These are phyloP conservation scores for Malurus melanocephalus DNA, from an alignment of 2,113 vertebrate species.

Conservation along the genomic window DNA sequence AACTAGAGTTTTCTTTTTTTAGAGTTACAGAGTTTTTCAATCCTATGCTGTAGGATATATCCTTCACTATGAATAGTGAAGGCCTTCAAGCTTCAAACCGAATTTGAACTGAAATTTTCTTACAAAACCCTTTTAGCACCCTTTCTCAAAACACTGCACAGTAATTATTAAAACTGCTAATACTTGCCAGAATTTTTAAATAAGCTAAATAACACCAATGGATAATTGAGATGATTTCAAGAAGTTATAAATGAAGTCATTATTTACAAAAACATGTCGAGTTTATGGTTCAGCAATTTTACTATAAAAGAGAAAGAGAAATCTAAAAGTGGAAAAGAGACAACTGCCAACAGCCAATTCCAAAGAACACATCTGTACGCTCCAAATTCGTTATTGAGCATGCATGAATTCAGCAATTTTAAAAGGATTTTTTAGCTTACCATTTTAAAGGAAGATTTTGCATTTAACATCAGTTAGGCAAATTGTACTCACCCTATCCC, in stretches of 20 bases:
- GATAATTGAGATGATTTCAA: neutral
- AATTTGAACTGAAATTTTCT: neutral
- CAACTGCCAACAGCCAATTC: neutral
- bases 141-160: neutral
- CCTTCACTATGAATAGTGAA: neutral
- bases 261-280: neutral
- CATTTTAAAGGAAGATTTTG: neutral
- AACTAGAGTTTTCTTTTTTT: neutral
- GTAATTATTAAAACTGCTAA: neutral
- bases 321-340: neutral
- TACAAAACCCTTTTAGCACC: neutral
- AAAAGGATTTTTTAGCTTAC: neutral
- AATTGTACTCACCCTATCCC: slow-evolving; percentile 82
- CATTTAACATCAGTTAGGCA: neutral
- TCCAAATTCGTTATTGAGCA: neutral
- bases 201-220: neutral
- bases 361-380: neutral
- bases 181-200: neutral
- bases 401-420: neutral
- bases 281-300: neutral
- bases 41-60: neutral
- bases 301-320: neutral
- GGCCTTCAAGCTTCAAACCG: neutral
- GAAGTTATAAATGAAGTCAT: neutral
- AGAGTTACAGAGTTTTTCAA: neutral